Base-by-base conservation (phyloP, 1,140 invertebrate genomes). In the Lamellibrachia luymesi region DNA sequence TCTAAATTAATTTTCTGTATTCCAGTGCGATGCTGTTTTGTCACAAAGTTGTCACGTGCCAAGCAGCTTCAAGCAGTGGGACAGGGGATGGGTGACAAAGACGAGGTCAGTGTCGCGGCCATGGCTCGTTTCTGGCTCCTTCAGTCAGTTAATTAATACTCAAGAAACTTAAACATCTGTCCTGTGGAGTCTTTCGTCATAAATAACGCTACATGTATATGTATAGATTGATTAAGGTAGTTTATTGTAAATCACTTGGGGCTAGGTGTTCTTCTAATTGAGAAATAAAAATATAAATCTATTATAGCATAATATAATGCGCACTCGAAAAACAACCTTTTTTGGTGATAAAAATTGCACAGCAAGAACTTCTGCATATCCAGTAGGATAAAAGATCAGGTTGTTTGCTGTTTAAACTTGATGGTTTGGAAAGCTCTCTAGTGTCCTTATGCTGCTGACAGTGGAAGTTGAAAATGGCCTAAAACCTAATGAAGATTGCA, bases 1-100 rank as follows among this genome's bases (percentile, higher is more conserved):
- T 38, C 38, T 38, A 38, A 38, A 38, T 38, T 38, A 38, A 38
- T 38, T 38, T 38, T 38, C 38, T 50, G 10, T 91, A 5, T 91
- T 96, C 92, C 94, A 97, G 97, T 95, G 94, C 97, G 96, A 97
- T 94, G 98, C 13, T 98, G 98, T 96, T 98, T 99, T 97, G 98
- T 98, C 0, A 98, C 98, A 13, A 98, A 97, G 49, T 96, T 97
- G 52, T 97, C 97, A 92, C 96, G 98, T 94, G 97, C 98, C 4
- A 95, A 97, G 91, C 96, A 97, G 94, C 97, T 98, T 80, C 56
- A 96, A 92, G 94, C 94, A 92, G 95, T 96, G 92, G 92, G 64
- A 27, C 90, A 91, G 22, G 94, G 90, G 51, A 91, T 52, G 38
- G 92, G 50, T 94, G 95, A 90, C 90, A 91, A 90, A 51, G 89